Evolutionary conservation across 2,888 invertebrate genomes (phyloP).

Genomic region (Elaeidobius kamerunicus): DNA sequence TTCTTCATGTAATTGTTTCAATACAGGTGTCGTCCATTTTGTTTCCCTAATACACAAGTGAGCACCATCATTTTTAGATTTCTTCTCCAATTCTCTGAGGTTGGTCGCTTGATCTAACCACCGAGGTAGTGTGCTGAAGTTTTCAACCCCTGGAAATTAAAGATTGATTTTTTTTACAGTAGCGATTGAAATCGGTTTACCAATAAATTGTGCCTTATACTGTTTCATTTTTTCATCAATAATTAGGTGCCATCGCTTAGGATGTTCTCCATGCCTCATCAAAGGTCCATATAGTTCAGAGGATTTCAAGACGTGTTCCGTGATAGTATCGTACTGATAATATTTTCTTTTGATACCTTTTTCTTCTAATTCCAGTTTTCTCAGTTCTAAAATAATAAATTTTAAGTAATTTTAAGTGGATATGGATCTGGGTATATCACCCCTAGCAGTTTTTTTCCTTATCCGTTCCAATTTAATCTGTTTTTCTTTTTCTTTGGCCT

Average conservation of each 20-base stretch:
- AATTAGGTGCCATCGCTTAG: conserved; percentile 57
- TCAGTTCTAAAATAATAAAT: conserved; percentile 45
- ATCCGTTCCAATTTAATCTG: conserved; percentile 57
- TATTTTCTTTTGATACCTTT: conserved; percentile 47
- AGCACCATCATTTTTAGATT: conserved; percentile 44
- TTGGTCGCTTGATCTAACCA: conserved; percentile 50
- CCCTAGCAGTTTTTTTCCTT: conserved; percentile 53
- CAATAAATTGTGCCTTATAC: conserved; percentile 45
- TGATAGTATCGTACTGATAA: conserved; percentile 49
- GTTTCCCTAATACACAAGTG: conserved; percentile 59
- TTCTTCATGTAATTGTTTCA: conserved; percentile 59
- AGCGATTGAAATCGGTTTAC: no score
- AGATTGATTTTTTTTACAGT: no score
- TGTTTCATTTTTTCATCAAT: conserved; percentile 46
- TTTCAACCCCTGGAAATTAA: conserved; percentile 50
- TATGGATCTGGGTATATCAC: conserved; percentile 42
- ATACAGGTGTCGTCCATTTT: conserved; percentile 62
- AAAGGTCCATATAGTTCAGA: conserved; percentile 64
- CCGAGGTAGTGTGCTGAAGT: conserved; percentile 51
- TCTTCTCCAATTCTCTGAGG: conserved; percentile 38
- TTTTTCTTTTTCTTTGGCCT: conserved; percentile 55
- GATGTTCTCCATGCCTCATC: conserved; percentile 63
- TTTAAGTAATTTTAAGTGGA: no score
- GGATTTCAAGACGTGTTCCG: conserved; percentile 55
- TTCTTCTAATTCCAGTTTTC: conserved; percentile 52